A percentile compares a stretch with the other conserved stretches of the same genome.
phyloP scores from a whole-genome alignment of 1,140 invertebrate genomes.

The Palaemon carinicauda region DNA sequence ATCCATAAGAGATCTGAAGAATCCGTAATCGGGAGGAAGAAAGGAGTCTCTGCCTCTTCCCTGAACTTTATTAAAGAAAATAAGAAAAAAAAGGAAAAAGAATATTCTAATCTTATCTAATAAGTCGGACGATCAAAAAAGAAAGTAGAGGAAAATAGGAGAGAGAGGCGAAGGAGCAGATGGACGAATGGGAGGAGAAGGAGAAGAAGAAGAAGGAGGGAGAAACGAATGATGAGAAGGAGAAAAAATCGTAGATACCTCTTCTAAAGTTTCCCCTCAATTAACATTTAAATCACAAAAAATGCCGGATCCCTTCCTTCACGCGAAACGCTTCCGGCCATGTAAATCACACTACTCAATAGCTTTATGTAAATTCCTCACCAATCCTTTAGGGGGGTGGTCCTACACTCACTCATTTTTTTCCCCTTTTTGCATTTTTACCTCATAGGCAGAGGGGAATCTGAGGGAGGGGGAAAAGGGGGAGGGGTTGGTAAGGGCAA shows the following conservation, averaged over 20 bases:
- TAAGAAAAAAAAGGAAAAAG: background rate
- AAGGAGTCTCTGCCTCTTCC: too few species aligned
- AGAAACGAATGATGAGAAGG: background rate
- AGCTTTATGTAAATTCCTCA: constrained; percentile 52
- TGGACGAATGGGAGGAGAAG: background rate
- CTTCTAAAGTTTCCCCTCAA: constrained; percentile 50
- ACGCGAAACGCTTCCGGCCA: constrained; percentile 49
- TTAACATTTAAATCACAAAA: constrained; percentile 56
- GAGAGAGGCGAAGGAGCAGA: background rate
- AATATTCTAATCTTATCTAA: constrained; percentile 46
- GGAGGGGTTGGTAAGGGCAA: too few species aligned
- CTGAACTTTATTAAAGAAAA: too few species aligned
- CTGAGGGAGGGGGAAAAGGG: too few species aligned
- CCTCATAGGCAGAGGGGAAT: too few species aligned
- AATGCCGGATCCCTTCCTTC: constrained; percentile 42
- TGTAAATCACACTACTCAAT: constrained; percentile 54
- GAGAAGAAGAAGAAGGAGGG: background rate
- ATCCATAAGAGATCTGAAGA: too few species aligned
- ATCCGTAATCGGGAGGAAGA: too few species aligned
- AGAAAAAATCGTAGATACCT: constrained; percentile 46
- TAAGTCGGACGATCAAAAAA: background rate
- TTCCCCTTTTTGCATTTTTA: background rate
- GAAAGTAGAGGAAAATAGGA: background rate
- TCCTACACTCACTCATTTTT: constrained; percentile 20
- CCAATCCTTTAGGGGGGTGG: constrained; percentile 41